Percentiles rank a stretch among this genome's conserved stretches.
Evolutionary conservation across 2,797 vertebrate genomes (phyloP).

Genomic region (Clamator glandarius): DNA sequence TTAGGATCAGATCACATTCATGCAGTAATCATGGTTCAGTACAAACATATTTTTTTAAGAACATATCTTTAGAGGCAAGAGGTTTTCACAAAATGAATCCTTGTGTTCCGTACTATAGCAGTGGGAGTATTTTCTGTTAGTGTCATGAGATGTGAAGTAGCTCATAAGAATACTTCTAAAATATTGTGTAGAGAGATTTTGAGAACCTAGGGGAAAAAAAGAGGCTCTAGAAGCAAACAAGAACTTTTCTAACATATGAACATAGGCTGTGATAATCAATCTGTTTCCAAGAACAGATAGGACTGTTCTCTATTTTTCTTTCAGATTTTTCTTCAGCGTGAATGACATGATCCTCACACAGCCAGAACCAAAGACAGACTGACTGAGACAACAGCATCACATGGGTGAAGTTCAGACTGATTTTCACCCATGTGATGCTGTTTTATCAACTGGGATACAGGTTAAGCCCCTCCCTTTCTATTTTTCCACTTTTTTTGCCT

Average conservation of each 20-base stretch:
- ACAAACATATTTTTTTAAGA: background rate
- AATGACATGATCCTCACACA: slow-evolving; percentile 64
- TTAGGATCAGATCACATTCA: background rate
- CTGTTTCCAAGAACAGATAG: slow-evolving; percentile 55
- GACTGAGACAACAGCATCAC: slow-evolving; percentile 75
- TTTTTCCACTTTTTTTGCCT: slow-evolving; percentile 65
- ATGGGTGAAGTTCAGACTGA: slow-evolving; percentile 74
- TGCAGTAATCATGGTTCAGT: background rate
- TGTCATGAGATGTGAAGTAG: background rate
- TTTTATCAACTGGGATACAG: slow-evolving; percentile 71
- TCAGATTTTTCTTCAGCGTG: slow-evolving; percentile 71
- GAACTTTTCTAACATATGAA: background rate
- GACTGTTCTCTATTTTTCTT: slow-evolving; percentile 75
- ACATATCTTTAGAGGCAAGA: background rate
- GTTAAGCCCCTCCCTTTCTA: slow-evolving; percentile 74
- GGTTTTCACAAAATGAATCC: background rate
- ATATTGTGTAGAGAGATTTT: background rate
- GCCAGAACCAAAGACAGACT: slow-evolving; percentile 69
- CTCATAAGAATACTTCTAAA: background rate
- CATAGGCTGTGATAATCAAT: background rate
- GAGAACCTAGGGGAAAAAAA: background rate
- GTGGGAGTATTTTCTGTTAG: background rate
- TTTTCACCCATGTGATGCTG: slow-evolving; percentile 75
- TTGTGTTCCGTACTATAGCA: background rate
- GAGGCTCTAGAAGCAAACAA: background rate